Evolutionary conservation across 2,113 vertebrate genomes (phyloP).

Genomic region (Pogonocichla stellata): DNA sequence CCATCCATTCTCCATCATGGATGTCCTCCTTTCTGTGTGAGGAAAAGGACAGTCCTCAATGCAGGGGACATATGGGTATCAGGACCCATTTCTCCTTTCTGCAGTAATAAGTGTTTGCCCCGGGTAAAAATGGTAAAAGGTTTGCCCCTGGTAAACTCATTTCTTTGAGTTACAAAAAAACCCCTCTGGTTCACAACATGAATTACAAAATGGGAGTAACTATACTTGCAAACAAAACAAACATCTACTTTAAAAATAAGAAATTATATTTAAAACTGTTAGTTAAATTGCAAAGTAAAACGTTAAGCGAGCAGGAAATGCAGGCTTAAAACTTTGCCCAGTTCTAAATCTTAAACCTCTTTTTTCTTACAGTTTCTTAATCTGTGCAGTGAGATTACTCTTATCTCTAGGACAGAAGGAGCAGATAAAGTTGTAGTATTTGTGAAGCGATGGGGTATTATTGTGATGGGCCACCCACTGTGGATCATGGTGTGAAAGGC

Average conservation of each 20-base stretch:
- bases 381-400: not conserved
- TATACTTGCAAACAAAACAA: not conserved
- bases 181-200: not conserved
- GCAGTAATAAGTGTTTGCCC: not conserved
- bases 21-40: not conserved
- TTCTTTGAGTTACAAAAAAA: not conserved
- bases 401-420: not conserved
- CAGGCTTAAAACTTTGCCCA: not conserved
- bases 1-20: not conserved
- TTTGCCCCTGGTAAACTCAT: not conserved
- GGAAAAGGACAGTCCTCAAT: not conserved
- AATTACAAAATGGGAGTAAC: not conserved
- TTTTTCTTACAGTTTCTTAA: slow-evolving; percentile 13
- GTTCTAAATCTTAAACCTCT: not conserved
- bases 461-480: not conserved
- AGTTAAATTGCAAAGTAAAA: not conserved
- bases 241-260: not conserved
- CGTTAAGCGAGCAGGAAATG: not conserved
- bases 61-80: not conserved
- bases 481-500: not conserved
- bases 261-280: not conserved
- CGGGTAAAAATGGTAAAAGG: not conserved
- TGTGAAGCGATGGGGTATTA: rapidly evolving
- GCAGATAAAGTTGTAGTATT: not conserved
- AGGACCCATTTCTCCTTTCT: not conserved